Percentiles rank a stretch among this genome's conserved stretches.
These are phyloP conservation scores for Microtus pennsylvanicus DNA, from an alignment of 2,113 vertebrate genomes.

Conservation along the genomic window DNA sequence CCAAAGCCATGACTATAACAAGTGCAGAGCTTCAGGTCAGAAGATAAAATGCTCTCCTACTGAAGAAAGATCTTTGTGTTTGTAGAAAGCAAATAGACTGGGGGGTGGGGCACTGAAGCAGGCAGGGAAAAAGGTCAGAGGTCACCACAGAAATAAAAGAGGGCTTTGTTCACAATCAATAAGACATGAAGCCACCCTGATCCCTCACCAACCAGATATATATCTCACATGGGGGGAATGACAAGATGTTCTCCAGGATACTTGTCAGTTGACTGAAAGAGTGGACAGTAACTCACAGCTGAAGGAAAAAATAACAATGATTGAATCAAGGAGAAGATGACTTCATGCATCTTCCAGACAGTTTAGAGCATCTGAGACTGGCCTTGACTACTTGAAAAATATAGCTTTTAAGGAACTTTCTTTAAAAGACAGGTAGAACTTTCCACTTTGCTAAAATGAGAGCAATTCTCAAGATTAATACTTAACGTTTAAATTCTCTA, in stretches of 20 bases:
- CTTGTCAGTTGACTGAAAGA: background rate
- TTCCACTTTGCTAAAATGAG: background rate
- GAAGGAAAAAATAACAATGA: background rate
- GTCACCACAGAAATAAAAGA: background rate
- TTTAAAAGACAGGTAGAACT: background rate
- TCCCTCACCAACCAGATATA: background rate
- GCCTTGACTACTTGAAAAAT: background rate
- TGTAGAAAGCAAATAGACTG: too few species aligned
- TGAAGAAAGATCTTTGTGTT: background rate
- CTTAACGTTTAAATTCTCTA: background rate
- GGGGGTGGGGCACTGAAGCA: too few species aligned
- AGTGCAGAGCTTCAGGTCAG: background rate
- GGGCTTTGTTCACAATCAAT: background rate
- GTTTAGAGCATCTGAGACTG: background rate
- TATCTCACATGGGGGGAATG: background rate
- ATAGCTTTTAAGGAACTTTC: background rate
- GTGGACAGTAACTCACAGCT: background rate
- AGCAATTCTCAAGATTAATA: background rate
- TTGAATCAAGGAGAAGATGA: background rate
- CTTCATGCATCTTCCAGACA: background rate
- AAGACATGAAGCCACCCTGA: background rate
- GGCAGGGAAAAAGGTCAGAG: background rate
- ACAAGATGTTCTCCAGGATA: background rate
- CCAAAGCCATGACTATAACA: background rate
- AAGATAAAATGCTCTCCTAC: background rate